Evolutionary conservation across 2,113 vertebrate species (phyloP), one percentile per base, ranked within the genome.

Genomic region (Bambusicola thoracicus): DNA sequence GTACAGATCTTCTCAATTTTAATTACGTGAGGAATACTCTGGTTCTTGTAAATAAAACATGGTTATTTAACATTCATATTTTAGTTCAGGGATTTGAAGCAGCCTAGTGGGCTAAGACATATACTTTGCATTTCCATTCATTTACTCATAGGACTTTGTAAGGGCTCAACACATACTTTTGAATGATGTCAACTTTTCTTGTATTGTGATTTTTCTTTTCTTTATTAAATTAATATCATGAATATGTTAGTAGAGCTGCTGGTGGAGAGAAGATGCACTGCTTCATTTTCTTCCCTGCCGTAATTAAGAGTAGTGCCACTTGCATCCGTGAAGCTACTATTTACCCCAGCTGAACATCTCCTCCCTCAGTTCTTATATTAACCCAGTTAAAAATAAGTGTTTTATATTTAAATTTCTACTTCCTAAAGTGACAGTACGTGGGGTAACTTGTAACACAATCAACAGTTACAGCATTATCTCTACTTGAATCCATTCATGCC

Each of bases 391-490:
- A 92, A 96, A 92, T 82, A 76, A 56, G 49, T 72, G 36, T 34
- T 62, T 95, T 86, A 88, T 95, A 90, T 92, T 92, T 94, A 96
- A 94, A 81, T 59, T n/a, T 80, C 32, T 87, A 67, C 58, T 91
- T 95, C 80, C 77, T 79, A 78, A 88, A 61, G 38, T 66, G 63
- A 32, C 44, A 81, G 94, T 81, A 95, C 82, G 91, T 93, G 91
- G 75, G 68, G 91, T 80, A 95, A 51, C 73, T 74, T 76, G 76
- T 53, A 81, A 91, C 74, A 69, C 85, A 68, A 95, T 88, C 87
- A 91, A 18, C 72, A 73, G 77, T 95, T 91, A 73, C 16, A 61
- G 15, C 58, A 85, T 93, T 94, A 85, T 95, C 88, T 89, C 83
- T 81, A 63, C 74, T 90, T 80, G 82, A 95, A 79, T 77, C 41